phyloP scores from a whole-genome alignment of 2,888 invertebrate genomes.

The Caenorhabditis sp. region DNA sequence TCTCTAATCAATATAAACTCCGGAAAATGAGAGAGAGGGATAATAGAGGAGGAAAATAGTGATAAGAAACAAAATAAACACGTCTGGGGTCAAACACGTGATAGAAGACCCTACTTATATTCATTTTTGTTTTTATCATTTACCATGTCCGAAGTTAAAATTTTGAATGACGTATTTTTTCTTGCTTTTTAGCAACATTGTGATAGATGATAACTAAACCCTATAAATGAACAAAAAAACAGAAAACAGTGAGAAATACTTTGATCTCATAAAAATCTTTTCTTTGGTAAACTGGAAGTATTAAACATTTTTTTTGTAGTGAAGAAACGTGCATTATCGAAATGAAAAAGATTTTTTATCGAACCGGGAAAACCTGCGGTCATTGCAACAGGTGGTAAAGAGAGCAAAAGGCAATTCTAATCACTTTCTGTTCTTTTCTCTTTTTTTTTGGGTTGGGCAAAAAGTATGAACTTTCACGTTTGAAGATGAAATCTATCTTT shows the following conservation, averaged over 20 bases:
- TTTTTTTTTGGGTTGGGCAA: neutral
- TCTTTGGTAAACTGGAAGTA: neutral
- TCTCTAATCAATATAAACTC: neutral
- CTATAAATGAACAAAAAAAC: no score
- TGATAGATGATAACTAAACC: no score
- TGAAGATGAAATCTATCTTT: no score
- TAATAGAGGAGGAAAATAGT: neutral
- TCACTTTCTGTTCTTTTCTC: neutral
- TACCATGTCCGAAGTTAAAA: neutral
- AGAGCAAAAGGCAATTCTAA: neutral
- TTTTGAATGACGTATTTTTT: no score
- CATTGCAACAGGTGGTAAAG: neutral
- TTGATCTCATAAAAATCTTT: neutral
- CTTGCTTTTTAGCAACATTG: no score
- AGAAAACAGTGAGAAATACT: no score
- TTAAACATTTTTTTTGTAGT: neutral
- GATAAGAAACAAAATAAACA: neutral
- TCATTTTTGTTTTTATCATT: neutral
- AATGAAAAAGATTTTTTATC: constrained; percentile 1
- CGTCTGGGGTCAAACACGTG: neutral
- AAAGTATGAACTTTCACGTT: neutral
- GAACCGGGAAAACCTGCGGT: neutral
- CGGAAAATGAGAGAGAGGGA: neutral
- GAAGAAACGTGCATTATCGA: neutral
- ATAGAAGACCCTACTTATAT: neutral